Evolutionary conservation across 2,797 vertebrate species (phyloP), one percentile per base, ranked within the genome.

Genomic region (Delichon dasypus): DNA sequence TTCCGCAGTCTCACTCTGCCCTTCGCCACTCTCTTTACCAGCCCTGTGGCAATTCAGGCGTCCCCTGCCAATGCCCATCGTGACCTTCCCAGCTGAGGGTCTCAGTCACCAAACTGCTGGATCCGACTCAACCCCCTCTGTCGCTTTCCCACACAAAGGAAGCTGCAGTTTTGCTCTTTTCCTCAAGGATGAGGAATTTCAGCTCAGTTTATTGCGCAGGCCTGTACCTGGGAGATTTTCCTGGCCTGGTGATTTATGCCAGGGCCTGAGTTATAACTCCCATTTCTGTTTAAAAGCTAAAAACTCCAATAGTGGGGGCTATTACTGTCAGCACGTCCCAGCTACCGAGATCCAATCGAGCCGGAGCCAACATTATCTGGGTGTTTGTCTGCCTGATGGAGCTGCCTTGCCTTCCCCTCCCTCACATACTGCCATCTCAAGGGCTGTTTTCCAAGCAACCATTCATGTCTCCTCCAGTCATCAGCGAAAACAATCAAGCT

Each of bases 401-500:
- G 93, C 84, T 76, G 79, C 85, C 91, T 92, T 88, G 78, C 81
- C 66, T 72, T 90, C 64, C 79, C 36, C 78, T 71, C 87, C 65
- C 78, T 90, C 93, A 48, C 85, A 82, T 62, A 89, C 83, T 74
- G 68, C 83, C 88, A 62, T 94, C 93, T 95, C 95, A 93, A 94
- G 96, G 92, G 95, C 94, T 93, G 88, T 96, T 95, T 96, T 96
- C 93, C 55, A 67, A 95, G 93, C 86, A 91, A 96, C 94, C 94
- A 91, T 85, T 96, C 92, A 92, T 61, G 89, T 94, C 86, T 84
- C 80, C 87, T 90, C 90, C 92, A 88, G 86, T 95, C 90, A 77
- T 93, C 94, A 93, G 91, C 30, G 74, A 96, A 97, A 97, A 96
- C 96, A 95, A 96, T 96, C 97, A 93, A 71, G 89, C 86, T 88